Conservation (phyloP, 2,113 vertebrate genomes). For the Eubucco bourcierii region DNA sequence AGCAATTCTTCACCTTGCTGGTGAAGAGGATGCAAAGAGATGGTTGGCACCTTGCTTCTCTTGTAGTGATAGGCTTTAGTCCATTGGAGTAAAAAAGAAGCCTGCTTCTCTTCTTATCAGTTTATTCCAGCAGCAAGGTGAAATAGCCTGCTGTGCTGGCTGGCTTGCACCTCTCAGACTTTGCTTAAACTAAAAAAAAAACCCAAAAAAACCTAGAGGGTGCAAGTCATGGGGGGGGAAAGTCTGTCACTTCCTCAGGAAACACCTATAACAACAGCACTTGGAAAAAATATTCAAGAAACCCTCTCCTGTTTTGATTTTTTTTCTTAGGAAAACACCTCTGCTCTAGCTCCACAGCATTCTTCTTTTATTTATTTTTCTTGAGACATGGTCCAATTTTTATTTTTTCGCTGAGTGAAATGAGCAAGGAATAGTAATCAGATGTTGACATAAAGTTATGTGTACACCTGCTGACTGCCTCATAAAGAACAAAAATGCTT, state of each 20-base stretch:
- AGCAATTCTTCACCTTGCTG: not conserved
- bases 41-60: not conserved
- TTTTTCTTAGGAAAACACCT: not conserved
- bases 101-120: not conserved
- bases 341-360: constrained; percentile 24
- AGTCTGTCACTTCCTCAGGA: constrained; percentile 65
- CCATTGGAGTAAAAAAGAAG: not conserved
- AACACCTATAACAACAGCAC: constrained; percentile 71
- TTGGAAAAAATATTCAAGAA: constrained; percentile 58
- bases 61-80: not conserved
- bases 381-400: constrained; percentile 29
- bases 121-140: constrained; percentile 1
- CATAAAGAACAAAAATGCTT: constrained; percentile 59
- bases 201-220: constrained; percentile 14
- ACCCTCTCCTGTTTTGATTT: constrained; percentile 47
- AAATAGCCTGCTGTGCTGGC: constrained; percentile 30
- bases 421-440: constrained; percentile 59
- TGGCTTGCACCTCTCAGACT: not conserved
- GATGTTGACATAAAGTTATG: constrained; percentile 59
- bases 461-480: constrained; percentile 64
- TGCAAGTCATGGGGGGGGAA: not conserved
- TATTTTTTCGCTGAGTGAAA: constrained; percentile 52
- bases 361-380: constrained; percentile 63
- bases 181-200: not conserved
- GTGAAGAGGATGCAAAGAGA: not conserved